Percentiles rank a stretch among this genome's conserved stretches.
Conservation (phyloP, 2,888 invertebrate species). For the Dryadula phaetusa region DNA sequence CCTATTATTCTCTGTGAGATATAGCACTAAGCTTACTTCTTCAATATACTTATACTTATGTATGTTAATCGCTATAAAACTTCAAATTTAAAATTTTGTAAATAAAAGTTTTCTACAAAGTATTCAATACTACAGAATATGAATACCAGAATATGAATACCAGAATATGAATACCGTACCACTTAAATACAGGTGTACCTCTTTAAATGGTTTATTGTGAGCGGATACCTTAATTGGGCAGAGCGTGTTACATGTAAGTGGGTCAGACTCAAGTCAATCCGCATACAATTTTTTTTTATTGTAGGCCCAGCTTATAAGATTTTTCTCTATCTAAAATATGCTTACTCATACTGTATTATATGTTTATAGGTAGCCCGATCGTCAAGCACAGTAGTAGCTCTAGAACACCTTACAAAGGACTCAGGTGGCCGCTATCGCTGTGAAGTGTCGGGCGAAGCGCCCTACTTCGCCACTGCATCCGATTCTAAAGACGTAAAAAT, state of each 20-base stretch:
- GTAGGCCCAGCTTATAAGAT: no score
- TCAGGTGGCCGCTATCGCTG: slow-evolving; percentile 82
- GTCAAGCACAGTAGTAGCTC: slow-evolving; percentile 82
- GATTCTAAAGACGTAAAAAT: slow-evolving; percentile 73
- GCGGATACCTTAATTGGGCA: neutral
- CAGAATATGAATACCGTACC: neutral
- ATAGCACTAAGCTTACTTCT: no score
- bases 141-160: no score
- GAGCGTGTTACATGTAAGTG: neutral
- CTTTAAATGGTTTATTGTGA: neutral
- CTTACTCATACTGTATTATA: neutral
- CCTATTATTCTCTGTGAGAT: no score
- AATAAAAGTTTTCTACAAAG: no score
- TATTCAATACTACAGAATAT: no score
- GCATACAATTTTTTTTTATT: neutral
- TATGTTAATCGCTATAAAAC: no score
- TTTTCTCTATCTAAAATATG: neutral
- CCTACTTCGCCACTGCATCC: slow-evolving; percentile 72
- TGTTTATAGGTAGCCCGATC: slow-evolving; percentile 84
- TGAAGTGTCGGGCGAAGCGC: slow-evolving; percentile 83
- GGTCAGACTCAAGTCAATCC: neutral
- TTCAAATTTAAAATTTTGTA: no score
- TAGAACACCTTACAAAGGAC: slow-evolving; percentile 73
- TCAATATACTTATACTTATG: no score
- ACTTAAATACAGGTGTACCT: neutral